These are phyloP conservation scores for Lomographa bimaculata DNA, from an alignment of 2,888 invertebrate genomes.

Conservation along the genomic window DNA sequence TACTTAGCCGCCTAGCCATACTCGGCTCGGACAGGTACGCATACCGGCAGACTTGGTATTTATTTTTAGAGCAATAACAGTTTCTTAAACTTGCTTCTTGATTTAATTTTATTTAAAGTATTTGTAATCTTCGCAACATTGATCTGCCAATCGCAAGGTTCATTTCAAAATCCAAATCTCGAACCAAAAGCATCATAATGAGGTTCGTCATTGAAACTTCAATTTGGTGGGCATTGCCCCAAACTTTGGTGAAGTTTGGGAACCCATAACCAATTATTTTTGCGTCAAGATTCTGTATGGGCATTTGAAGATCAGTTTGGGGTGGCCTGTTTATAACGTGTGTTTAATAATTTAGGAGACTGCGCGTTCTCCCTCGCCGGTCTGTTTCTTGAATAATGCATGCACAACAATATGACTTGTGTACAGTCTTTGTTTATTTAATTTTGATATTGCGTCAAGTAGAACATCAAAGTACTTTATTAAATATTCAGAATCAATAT, in stretches of 20 bases:
- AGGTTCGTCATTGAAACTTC: slow-evolving; percentile 34
- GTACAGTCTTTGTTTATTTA: slow-evolving; percentile 58
- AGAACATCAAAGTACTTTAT: slow-evolving; percentile 2
- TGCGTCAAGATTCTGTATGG: slow-evolving; percentile 57
- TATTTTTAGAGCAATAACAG: background rate
- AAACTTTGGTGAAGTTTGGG: slow-evolving; percentile 33
- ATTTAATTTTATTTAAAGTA: slow-evolving; percentile 1
- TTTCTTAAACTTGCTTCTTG: background rate
- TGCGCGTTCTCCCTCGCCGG: slow-evolving; percentile 62
- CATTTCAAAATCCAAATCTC: slow-evolving; percentile 9
- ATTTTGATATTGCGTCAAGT: slow-evolving; percentile 38
- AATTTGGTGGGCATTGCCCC: slow-evolving; percentile 30
- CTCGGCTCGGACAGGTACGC: slow-evolving; percentile 12
- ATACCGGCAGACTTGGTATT: slow-evolving; percentile 5
- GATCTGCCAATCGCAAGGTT: slow-evolving; percentile 2
- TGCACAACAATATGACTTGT: slow-evolving; percentile 73
- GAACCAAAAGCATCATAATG: slow-evolving; percentile 31
- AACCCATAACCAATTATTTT: slow-evolving; percentile 52
- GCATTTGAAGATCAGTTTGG: slow-evolving; percentile 64
- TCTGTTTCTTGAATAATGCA: slow-evolving; percentile 73
- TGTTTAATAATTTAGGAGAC: slow-evolving; percentile 79
- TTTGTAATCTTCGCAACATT: too few relatives aligned
- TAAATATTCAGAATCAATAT: slow-evolving; percentile 35
- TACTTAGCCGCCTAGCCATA: slow-evolving; percentile 44
- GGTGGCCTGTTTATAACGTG: slow-evolving; percentile 73